Evolutionary conservation across 2,888 invertebrate genomes (phyloP), one percentile per base, ranked within the genome.

Genomic region (Sphaerophoria rueppellii): DNA sequence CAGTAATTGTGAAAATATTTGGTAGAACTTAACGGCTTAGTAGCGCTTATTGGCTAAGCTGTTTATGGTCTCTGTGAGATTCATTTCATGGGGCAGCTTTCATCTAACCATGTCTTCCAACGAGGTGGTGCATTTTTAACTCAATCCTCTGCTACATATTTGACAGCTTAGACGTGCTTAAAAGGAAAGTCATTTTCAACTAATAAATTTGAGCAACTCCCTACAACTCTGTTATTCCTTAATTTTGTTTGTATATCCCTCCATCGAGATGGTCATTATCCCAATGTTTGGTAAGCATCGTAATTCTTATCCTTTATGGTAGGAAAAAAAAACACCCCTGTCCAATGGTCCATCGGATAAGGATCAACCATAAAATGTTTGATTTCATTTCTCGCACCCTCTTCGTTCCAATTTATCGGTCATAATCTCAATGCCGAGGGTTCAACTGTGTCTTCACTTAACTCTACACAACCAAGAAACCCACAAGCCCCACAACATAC

Each of bases 351-450:
- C 37, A 12, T 37, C 50, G 65, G 67, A 67, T 67, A 67, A 54
- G 54, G 67, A 67, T 67, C 67, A 67, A 63, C 82, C 82, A 69
- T 73, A 82, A 63, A 77, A 73, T 77, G 52, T 69, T 73, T 73
- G 82, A 61, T 77, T 73, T 52, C 58, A 55, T 40, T 54, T 12
- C 71, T 24, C 50, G 24, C 43, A 40, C 24, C 37, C 52, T 9
- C 52, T n/a, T 4, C 9, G 40, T 5, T n/a, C 12, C 12, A 16
- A 0, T 12, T 24, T 12, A 40, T 58, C 16, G 40, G 43, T 12
- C 11, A 43, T 9, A 24, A 5, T 40, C 40, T 9, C 9, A 14
- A 37, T 58, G 16, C 58, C 14, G 9, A 14, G 16, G 7, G 6
- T 16, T 7, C 50, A 46, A 12, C 9, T 16, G 37, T 43, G 43